Base-by-base conservation (phyloP, 2,113 vertebrate species). In the Cacatua alba region DNA sequence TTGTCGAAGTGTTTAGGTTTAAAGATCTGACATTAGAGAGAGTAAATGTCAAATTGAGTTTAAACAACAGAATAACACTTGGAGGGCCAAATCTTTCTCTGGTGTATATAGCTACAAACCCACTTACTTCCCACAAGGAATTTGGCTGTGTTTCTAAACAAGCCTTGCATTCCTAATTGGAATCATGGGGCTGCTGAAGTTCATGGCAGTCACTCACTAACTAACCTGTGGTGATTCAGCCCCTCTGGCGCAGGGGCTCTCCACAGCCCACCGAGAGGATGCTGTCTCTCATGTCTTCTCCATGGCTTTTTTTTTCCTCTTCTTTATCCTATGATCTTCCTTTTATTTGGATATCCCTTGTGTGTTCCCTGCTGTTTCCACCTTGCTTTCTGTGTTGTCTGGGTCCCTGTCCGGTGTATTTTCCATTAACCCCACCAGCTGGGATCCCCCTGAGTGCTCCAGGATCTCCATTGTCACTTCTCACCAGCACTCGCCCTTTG, bases 1-100 rank as follows among this genome's bases (percentile, higher is more conserved):
- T 93, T 10, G 53, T 24, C 43, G 80, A 71, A 63, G 85, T 81
- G 82, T 92, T 96, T 94, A 92, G 89, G 69, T 85, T 89, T 13
- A 49, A 79, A 89, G 95, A 35, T 80, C 67, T 96, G 94, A 90
- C 94, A 94, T 97, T 95, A 87, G 59, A n/a, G 52, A 65, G 86
- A 62, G 92, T 91, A 92, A 94, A 97, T 96, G 92, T 94, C 96
- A 97, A 15, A 55, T 12, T 57, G 86, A 95, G 74, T 72, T 96
- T 62, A 94, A 96, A 96, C 91, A 96, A 17, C 44, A 51, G 55
- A 70, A 2, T 62, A 48, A 7, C 76, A 48, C 82, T 44, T 23
- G 69, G 80, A 94, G 92, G 83, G 92, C 65, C 92, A n/a, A 33
- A 17, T 31, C 62, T 51, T 33, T 51, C 92, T 76, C 69, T 2